A percentile compares a stretch with the other conserved stretches of the same genome.
Conservation (phyloP, 2,113 vertebrate species). For the Poeciliopsis turrubarensis region DNA sequence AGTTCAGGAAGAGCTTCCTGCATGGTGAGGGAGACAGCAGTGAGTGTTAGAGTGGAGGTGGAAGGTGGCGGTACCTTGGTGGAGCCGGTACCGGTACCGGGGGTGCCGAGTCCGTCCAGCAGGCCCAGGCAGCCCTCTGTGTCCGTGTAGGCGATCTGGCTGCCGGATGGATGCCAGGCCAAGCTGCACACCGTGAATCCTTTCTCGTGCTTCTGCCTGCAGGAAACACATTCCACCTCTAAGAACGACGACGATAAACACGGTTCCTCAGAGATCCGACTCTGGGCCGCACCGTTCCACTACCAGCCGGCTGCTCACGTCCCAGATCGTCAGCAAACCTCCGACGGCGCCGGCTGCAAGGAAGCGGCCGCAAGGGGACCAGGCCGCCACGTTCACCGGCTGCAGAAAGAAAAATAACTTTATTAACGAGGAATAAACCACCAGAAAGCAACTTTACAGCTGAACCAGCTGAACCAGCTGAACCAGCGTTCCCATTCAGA, state of each 20-base stretch:
- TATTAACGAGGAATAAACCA: background rate
- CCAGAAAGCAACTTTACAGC: background rate
- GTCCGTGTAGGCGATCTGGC: slow-evolving; percentile 90
- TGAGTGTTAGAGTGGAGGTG: background rate
- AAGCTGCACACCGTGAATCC: slow-evolving; percentile 88
- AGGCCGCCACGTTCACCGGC: slow-evolving; percentile 89
- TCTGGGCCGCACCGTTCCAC: slow-evolving; percentile 85
- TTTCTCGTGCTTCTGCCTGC: slow-evolving; percentile 93
- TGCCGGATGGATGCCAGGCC: slow-evolving; percentile 89
- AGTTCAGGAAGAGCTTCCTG: too few species aligned
- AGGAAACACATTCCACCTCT: slow-evolving; percentile 11
- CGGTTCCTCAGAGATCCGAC: background rate
- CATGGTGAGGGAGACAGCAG: too few species aligned
- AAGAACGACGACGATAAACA: too few species aligned
- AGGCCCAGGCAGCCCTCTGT: slow-evolving; percentile 91
- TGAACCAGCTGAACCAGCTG: background rate
- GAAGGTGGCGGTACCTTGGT: slow-evolving; percentile 36
- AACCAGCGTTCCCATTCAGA: background rate
- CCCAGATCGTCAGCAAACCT: slow-evolving; percentile 87
- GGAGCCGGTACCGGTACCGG: slow-evolving; percentile 1
- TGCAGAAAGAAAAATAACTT: slow-evolving; percentile 51
- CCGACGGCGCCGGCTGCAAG: slow-evolving; percentile 88
- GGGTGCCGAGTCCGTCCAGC: slow-evolving; percentile 81
- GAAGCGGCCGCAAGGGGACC: slow-evolving; percentile 91
- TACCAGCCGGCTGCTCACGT: slow-evolving; percentile 84